Conservation (phyloP, 2,113 vertebrate species). For the Lynx canadensis region DNA sequence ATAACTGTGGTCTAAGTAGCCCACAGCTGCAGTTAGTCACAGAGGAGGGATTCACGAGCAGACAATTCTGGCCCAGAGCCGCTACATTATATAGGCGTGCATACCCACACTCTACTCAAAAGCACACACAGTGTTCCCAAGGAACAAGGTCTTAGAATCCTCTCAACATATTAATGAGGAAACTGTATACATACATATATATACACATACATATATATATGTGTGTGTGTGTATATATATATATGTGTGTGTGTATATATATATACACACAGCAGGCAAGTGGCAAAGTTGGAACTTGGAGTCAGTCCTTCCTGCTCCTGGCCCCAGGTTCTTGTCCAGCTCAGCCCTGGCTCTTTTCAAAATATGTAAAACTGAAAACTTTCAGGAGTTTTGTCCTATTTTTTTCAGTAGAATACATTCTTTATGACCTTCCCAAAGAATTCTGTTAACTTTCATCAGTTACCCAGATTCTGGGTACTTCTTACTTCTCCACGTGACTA, state of each 20-base stretch:
- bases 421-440: not conserved
- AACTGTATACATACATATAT: not conserved
- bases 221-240: too few species aligned
- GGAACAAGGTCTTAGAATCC: not conserved
- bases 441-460: not conserved
- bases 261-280: not conserved
- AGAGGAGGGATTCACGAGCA: not conserved
- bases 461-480: not conserved
- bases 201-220: too few species aligned
- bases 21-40: not conserved
- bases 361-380: not conserved
- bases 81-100: rapidly evolving
- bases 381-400: not conserved
- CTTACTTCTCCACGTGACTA: not conserved
- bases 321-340: not conserved
- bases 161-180: not conserved
- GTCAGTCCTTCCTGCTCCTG: not conserved
- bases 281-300: not conserved
- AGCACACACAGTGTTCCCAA: rapidly evolving
- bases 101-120: not conserved
- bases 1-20: not conserved
- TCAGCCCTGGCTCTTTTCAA: not conserved
- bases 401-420: not conserved
- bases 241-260: not conserved
- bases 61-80: not conserved